Base-by-base conservation (phyloP, 2,797 vertebrate species). In the Cuculus canorus region DNA sequence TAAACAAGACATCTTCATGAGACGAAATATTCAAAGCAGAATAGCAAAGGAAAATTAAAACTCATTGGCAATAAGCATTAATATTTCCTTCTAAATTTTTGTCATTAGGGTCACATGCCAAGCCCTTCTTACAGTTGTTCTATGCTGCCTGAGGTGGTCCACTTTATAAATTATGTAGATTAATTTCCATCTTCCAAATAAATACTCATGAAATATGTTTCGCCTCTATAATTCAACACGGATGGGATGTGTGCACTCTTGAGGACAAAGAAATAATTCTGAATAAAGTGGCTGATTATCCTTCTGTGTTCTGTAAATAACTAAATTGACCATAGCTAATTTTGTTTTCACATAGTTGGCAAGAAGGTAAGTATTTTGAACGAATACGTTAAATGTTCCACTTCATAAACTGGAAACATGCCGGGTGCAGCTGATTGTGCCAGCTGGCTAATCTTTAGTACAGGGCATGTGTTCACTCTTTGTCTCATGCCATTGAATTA, bases 391-490 rank as follows among this genome's bases (percentile, higher is more conserved):
- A 94, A 94, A 91, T 61, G 48, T 94, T 94, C 61, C 68, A 82
- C 66, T 95, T 95, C 93, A 92, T 93, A 63, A 95, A 76, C 13
- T 92, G 95, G 96, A 95, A 87, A 53, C 19, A 14, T 82, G 96
- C 95, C 96, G 95, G 45, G 76, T 33, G 4, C 13, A 92, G 70
- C 45, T 66, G 80, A 77, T 53, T 21, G 53, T 91, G 93, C 96
- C 97, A 97, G 76, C 88, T 97, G 97, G 94, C 93, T 96, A 82
- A 90, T 95, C 86, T 94, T 86, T 91, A 93, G 73, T 24, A 45
- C 1, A 21, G 84, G 93, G 56, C 77, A 82, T 96, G 84, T 91
- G 65, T 60, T 89, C 64, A 52, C 32, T 82, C 88, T 95, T 95
- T 90, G 52, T 71, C 83, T 91, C 66, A 37, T 75, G 65, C 47